Evolutionary conservation across 1,140 invertebrate species (phyloP).

Genomic region (Onthophagus taurus): DNA sequence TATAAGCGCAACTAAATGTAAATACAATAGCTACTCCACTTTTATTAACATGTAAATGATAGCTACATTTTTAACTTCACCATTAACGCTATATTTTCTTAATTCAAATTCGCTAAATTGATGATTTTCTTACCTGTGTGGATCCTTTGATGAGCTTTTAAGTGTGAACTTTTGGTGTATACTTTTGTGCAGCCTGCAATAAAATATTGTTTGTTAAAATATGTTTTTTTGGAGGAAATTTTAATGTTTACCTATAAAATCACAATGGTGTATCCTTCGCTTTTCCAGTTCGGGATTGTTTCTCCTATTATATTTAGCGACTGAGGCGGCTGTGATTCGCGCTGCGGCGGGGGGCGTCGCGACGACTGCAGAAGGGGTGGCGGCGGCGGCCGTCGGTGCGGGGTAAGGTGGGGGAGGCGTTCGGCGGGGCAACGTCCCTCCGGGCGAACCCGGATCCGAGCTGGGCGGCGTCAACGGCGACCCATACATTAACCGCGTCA

Average conservation of each 20-base stretch:
- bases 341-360: constrained; percentile 35
- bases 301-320: constrained; percentile 73
- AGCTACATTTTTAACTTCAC: no score
- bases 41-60: no score
- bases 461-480: constrained; percentile 72
- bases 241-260: constrained; percentile 73
- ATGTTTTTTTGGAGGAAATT: not conserved
- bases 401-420: constrained; percentile 55
- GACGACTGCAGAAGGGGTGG: constrained; percentile 44
- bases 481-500: constrained; percentile 57
- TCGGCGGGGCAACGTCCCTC: constrained; percentile 44
- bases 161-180: constrained; percentile 97
- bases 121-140: constrained; percentile 84
- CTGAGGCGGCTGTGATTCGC: constrained; percentile 31
- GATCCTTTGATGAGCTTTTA: constrained; percentile 96
- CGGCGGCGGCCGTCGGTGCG: constrained; percentile 40
- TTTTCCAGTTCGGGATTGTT: constrained; percentile 96
- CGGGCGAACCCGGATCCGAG: constrained; percentile 71
- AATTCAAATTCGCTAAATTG: no score
- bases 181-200: constrained; percentile 91
- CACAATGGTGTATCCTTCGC: constrained; percentile 87
- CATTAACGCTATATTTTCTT: no score
- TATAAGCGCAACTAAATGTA: no score
- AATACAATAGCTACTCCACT: no score
- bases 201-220: constrained; percentile 7